A percentile compares a stretch with the other conserved stretches of the same genome.
Conservation (phyloP, 2,113 vertebrate species). For the Toxotes jaculatrix region DNA sequence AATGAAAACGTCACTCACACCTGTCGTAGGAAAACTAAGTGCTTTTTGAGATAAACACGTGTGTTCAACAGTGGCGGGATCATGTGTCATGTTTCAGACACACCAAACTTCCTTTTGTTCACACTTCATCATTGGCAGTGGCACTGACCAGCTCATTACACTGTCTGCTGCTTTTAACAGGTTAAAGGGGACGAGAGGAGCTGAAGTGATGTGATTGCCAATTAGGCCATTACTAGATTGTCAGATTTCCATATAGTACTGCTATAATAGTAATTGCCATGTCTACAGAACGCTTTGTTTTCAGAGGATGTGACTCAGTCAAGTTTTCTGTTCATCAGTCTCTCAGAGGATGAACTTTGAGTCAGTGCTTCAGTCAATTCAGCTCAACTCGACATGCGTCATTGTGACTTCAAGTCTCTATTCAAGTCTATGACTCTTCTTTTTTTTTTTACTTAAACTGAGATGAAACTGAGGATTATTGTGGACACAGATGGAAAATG, state of each 20-base stretch:
- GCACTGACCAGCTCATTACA: background rate
- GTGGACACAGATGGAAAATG: too few species aligned
- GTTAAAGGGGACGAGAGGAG: background rate
- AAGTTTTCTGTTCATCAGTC: background rate
- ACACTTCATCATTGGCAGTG: background rate
- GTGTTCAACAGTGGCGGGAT: background rate
- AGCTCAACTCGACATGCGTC: background rate
- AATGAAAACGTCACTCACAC: background rate
- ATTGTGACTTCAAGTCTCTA: conserved; percentile 10
- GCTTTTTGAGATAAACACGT: background rate
- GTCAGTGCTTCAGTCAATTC: background rate
- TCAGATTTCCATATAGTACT: background rate
- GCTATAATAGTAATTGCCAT: background rate
- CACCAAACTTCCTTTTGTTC: background rate
- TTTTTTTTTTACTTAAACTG: background rate
- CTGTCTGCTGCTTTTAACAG: background rate
- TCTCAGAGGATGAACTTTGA: background rate
- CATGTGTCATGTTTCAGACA: background rate
- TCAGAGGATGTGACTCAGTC: background rate
- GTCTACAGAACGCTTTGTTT: background rate
- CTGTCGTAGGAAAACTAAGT: background rate
- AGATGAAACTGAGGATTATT: background rate
- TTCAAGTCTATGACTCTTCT: conserved; percentile 1
- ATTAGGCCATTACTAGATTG: background rate
- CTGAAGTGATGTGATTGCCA: background rate